Conservation (phyloP, 2,113 vertebrate species). For the Stictonetta naevosa region DNA sequence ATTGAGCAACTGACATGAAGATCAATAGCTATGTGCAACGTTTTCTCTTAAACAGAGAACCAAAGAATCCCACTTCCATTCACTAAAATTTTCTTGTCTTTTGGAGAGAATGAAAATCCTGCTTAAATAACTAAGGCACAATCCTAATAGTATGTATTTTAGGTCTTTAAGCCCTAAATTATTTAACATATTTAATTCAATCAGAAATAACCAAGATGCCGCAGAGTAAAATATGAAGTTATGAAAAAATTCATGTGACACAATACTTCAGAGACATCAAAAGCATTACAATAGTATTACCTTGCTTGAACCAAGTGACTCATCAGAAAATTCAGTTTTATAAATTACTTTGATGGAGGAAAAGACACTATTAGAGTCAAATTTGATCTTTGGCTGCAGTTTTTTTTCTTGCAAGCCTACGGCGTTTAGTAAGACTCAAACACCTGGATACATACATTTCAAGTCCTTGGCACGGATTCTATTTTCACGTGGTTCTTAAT, state of each 20-base stretch:
- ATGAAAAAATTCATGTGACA: neutral
- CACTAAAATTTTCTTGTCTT: neutral
- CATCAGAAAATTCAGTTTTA: neutral
- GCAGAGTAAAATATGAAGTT: constrained; percentile 1
- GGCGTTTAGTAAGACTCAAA: neutral
- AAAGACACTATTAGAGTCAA: neutral
- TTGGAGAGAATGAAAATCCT: neutral
- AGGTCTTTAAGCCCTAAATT: constrained; percentile 8
- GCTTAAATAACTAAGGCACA: neutral
- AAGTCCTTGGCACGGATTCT: neutral
- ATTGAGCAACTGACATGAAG: neutral
- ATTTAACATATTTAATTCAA: constrained; percentile 33
- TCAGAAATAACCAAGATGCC: constrained; percentile 16
- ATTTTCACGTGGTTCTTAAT: neutral
- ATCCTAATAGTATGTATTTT: neutral
- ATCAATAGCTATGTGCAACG: neutral
- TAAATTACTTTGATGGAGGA: neutral
- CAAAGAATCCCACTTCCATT: neutral
- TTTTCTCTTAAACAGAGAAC: neutral
- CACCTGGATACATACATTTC: neutral
- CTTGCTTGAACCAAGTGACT: neutral
- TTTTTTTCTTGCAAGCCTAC: neutral
- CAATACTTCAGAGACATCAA: neutral
- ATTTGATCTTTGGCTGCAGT: neutral
- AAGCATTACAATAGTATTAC: neutral